phyloP scores from a whole-genome alignment of 1,140 invertebrate genomes.

The Brachionus manjavacas region DNA sequence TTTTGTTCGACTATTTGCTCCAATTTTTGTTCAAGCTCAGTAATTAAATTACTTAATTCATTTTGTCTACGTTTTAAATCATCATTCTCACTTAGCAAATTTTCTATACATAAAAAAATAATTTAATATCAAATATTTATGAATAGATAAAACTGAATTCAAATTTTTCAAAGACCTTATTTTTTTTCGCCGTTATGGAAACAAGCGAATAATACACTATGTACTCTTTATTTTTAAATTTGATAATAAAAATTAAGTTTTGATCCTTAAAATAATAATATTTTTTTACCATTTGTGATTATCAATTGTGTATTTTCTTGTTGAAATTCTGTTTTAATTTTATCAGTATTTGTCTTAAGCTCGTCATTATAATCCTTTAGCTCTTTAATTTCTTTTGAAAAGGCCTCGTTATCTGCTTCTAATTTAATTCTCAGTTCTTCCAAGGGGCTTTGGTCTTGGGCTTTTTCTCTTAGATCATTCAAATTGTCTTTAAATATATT shows the following conservation, averaged over 20 bases:
- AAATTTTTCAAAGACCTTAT: background rate
- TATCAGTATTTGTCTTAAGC: background rate
- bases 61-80: background rate
- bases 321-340: background rate
- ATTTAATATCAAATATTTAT: constrained; percentile 19
- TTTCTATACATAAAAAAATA: constrained; percentile 19
- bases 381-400: background rate
- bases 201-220: background rate
- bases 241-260: background rate
- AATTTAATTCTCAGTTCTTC: background rate
- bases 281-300: background rate
- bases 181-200: constrained; percentile 24
- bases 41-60: constrained; percentile 32
- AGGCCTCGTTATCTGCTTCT: background rate
- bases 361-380: background rate
- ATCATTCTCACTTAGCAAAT: background rate
- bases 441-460: background rate
- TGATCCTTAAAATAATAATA: background rate
- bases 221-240: background rate
- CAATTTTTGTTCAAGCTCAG: background rate
- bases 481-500: background rate
- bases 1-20: background rate
- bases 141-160: constrained; percentile 33
- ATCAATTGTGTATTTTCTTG: constrained; percentile 2
- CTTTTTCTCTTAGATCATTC: background rate